Evolutionary conservation across 2,888 invertebrate genomes (phyloP).

Genomic region (Leptinotarsa rubiginosa): DNA sequence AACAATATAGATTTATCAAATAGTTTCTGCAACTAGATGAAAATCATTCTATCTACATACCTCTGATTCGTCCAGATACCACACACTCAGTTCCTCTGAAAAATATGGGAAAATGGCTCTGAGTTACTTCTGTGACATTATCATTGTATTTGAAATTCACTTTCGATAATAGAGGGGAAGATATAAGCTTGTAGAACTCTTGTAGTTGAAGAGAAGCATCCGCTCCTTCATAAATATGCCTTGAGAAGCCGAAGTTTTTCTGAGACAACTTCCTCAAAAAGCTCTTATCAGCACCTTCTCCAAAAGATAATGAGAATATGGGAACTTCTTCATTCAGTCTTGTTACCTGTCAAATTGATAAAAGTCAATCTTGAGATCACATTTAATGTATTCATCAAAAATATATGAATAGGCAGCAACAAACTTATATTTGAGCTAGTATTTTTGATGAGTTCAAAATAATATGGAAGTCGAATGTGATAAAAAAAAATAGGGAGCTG

Average conservation of each 20-base stretch:
- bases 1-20: too few relatives aligned
- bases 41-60: constrained; percentile 7
- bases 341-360: neutral
- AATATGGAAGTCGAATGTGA: too few relatives aligned
- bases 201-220: constrained; percentile 75
- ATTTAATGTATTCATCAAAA: too few relatives aligned
- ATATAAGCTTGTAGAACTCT: constrained; percentile 75
- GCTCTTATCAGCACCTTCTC: constrained; percentile 73
- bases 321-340: constrained; percentile 54
- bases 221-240: constrained; percentile 76
- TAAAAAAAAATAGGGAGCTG: too few relatives aligned
- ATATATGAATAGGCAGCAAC: too few relatives aligned
- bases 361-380: neutral
- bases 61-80: constrained; percentile 68
- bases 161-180: constrained; percentile 74
- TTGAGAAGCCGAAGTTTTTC: constrained; percentile 74
- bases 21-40: neutral
- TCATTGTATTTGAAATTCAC: constrained; percentile 74
- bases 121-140: constrained; percentile 69
- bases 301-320: constrained; percentile 77
- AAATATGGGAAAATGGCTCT: constrained; percentile 70
- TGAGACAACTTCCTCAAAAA: constrained; percentile 74
- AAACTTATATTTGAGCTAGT: too few relatives aligned
- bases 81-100: constrained; percentile 75
- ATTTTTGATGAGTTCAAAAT: too few relatives aligned